Evolutionary conservation across 2,888 invertebrate species (phyloP), one percentile per base, ranked within the genome.

Genomic region (Meteorus cinctellus): DNA sequence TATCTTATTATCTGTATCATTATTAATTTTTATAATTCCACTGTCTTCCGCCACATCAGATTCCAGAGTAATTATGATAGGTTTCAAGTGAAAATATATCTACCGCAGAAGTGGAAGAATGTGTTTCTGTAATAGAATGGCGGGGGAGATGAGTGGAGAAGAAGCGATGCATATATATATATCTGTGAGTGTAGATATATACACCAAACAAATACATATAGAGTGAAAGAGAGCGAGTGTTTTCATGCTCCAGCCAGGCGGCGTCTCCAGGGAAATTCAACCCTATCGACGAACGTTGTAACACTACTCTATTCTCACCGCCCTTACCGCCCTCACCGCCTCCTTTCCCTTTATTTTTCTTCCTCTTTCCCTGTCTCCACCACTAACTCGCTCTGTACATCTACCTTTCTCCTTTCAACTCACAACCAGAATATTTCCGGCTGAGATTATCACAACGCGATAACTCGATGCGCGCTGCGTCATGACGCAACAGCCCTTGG

Each of bases 221-320:
- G 62, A 41, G 41, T 73, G 55, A 72, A 41, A 60, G 24, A 71
- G 59, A 41, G 51, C 34, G 48, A 71, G 55, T 66, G 29, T 75
- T 75, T 75, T 67, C 19, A 67, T 72, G 62, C 66, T 51, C 12
- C 19, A 75, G n/a, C 19, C 75, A 55, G 45, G 68, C 48, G 59
- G 29, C 41, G 60, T 76, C 76, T 68, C 72, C 16, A 24, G 76
- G 76, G 76, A 76, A 76, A 76, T 76, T 63, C 76, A 76, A 76
- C 76, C 68, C 76, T 76, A 76, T 72, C 72, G 76, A 76, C 72
- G 59, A 71, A 55, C 51, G 14, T 29, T 72, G 62, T 68, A 72
- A 72, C 76, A 76, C 60, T 27, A 72, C 67, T 51, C 62, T n/a
- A 51, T 55, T 36, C 59, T 60, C 36, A 36, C 16, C 27, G n/a